These are phyloP conservation scores for Rhamphomyia laevipes DNA, from an alignment of 2,888 invertebrate genomes.

Conservation along the genomic window DNA sequence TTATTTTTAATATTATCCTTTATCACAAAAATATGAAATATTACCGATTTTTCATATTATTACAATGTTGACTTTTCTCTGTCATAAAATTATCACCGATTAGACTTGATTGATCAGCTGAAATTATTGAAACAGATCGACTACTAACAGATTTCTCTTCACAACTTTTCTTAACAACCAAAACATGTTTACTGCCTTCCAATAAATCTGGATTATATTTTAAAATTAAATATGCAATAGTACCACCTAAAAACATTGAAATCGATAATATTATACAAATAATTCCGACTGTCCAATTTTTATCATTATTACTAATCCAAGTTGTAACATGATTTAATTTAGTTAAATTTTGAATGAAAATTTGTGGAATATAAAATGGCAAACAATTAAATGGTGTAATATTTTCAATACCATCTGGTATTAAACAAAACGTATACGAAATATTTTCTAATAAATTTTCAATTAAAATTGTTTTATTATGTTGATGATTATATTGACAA, in stretches of 20 bases:
- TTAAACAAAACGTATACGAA: conserved; percentile 30
- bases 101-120: too few relatives aligned
- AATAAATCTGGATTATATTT: conserved; percentile 27
- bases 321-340: conserved; percentile 7
- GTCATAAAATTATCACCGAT: too few relatives aligned
- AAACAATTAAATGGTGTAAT: conserved; percentile 29
- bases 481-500: background rate
- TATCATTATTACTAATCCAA: conserved; percentile 22
- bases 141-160: background rate
- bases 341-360: fast-evolving
- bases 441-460: conserved; percentile 19
- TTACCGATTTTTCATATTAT: too few relatives aligned
- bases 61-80: too few relatives aligned
- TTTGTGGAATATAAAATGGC: conserved; percentile 26
- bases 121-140: too few relatives aligned
- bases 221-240: conserved; percentile 25
- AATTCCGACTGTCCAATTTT: conserved; percentile 26
- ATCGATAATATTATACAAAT: conserved; percentile 24
- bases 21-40: too few relatives aligned
- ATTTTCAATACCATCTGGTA: conserved; percentile 14
- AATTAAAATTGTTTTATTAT: conserved; percentile 16
- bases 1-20: too few relatives aligned
- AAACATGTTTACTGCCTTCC: conserved; percentile 27
- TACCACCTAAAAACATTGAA: conserved; percentile 23
- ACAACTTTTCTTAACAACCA: conserved; percentile 25